Evolutionary conservation across 1,140 invertebrate species (phyloP).

Genomic region (Olivierus martensii): DNA sequence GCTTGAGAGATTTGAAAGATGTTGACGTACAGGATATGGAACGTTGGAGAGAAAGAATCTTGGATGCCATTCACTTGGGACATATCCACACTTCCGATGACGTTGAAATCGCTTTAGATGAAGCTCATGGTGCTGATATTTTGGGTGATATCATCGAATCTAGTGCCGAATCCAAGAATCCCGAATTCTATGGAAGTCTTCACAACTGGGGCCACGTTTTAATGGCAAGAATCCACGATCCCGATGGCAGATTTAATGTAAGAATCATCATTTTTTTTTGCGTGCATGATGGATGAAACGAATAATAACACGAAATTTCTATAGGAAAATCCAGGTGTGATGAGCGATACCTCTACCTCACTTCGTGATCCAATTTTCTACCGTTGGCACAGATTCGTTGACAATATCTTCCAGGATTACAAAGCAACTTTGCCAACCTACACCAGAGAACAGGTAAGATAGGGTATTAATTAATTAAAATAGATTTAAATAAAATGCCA

Average conservation of each 20-base stretch:
- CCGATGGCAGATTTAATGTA: constrained; percentile 15
- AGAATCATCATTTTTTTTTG: constrained; percentile 1
- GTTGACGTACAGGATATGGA: constrained; percentile 31
- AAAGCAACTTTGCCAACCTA: constrained; percentile 10
- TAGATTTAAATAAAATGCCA: no score
- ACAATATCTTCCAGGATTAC: constrained; percentile 16
- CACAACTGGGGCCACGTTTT: constrained; percentile 32
- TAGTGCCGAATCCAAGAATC: constrained; percentile 36
- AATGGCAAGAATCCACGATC: constrained; percentile 38
- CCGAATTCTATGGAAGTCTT: constrained; percentile 33
- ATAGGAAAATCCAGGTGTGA: constrained; percentile 18
- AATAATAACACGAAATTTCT: no score
- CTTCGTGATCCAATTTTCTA: constrained; percentile 15
- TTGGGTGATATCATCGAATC: constrained; percentile 41
- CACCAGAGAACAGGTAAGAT: constrained; percentile 4
- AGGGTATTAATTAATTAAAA: not conserved
- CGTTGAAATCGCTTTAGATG: not conserved
- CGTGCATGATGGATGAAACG: no score
- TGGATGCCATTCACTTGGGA: constrained; percentile 4
- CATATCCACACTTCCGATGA: not conserved
- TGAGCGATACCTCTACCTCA: constrained; percentile 15
- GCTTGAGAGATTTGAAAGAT: constrained; percentile 31
- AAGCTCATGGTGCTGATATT: constrained; percentile 23
- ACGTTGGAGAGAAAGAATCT: constrained; percentile 17
- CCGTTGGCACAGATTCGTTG: constrained; percentile 15